Evolutionary conservation across 2,113 vertebrate species (phyloP).

Genomic region (Gallinago jamesoni): DNA sequence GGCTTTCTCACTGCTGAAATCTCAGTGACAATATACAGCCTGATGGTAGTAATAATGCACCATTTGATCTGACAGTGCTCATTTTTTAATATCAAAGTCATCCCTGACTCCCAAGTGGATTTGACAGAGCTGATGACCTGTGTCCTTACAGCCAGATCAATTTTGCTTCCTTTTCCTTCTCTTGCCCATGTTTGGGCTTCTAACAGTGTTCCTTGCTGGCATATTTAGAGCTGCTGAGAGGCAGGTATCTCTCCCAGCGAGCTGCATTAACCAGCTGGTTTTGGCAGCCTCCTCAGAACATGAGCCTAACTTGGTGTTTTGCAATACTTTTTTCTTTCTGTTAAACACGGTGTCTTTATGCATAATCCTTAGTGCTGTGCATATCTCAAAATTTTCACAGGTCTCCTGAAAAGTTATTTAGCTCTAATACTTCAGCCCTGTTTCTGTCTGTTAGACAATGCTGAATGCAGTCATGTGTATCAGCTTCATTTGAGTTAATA

Average conservation of each 20-base stretch:
- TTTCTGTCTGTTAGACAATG: not conserved
- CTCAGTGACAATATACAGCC: not conserved
- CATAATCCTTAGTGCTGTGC: accelerated
- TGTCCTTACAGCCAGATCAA: not conserved
- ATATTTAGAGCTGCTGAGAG: not conserved
- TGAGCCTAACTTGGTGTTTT: not conserved
- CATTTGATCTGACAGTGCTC: not conserved
- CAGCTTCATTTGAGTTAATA: not conserved
- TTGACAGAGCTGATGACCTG: not conserved
- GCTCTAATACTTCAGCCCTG: not conserved
- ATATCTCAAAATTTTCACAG: not conserved
- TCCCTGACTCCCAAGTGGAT: not conserved
- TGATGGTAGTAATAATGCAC: not conserved
- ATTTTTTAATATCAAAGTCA: not conserved
- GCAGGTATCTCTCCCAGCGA: accelerated
- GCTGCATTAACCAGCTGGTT: not conserved
- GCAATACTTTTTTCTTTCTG: not conserved
- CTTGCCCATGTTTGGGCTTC: not conserved
- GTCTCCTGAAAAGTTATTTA: not conserved
- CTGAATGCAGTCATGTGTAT: not conserved
- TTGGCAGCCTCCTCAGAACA: not conserved
- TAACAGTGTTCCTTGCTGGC: not conserved
- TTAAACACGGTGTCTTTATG: accelerated
- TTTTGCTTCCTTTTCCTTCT: not conserved
- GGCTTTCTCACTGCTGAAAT: not conserved